Base-by-base conservation (phyloP, 2,797 vertebrate species). In the Prionace glauca region DNA sequence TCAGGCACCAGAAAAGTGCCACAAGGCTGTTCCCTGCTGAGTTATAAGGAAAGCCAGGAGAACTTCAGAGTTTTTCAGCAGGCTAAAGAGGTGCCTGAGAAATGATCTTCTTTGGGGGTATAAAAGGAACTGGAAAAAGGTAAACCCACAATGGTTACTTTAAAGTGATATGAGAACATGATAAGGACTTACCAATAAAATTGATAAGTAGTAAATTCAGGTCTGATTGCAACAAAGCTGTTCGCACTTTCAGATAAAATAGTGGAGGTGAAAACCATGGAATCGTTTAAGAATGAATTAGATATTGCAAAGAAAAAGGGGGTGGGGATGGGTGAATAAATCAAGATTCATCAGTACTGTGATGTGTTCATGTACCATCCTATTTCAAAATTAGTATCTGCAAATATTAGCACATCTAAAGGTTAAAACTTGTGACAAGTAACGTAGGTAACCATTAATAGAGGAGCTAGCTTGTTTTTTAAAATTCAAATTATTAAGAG, bases 1-100 rank as follows among this genome's bases (percentile, higher is more conserved):
- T 36, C 88, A 91, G 88, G 88, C 88, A 91, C 88, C 88, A 91
- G 60, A 90, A 32, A 67, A 65, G 88, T 91, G 88, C 14, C 4
- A 36, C 60, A 65, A 91, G 60, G 60, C 32, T 67, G 32, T 65
- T 91, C 88, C 16, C 32, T 91, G 60, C 60, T 91, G 60, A 65
- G 41, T 84, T 45, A 22, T 24, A 84, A 84, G 41, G 88, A 36
- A 91, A 91, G 60, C 60, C 32, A 65, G 88, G 81, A 65, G 88
- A 22, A 65, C 67, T 18, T n/a, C 50, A 3, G 16, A 62, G 60
- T n/a, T 91, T 65, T 91, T 62, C 88, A 65, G 32, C 88, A 14
- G n/a, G 88, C 62, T n/a, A 20, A n/a, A 65, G 32, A 36, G 60
- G 32, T 91, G 88, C 16, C 60, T 91, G 60, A 91, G 29, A 20